Evolutionary conservation across 2,797 vertebrate genomes (phyloP).

Genomic region (Nyctibius grandis): DNA sequence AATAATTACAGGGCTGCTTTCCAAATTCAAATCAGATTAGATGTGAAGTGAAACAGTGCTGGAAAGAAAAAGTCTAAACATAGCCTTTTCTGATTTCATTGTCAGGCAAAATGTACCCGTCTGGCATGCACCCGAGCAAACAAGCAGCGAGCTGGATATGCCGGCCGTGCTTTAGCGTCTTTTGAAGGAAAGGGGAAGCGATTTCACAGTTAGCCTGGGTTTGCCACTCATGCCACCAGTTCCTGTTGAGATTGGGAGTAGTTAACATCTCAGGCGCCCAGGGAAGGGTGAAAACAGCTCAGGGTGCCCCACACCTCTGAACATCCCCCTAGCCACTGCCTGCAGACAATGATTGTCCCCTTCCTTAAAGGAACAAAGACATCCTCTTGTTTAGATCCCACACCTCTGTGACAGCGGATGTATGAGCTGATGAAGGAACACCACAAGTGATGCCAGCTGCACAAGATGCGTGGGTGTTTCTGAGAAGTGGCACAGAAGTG

Average conservation of each 20-base stretch:
- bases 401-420: not conserved
- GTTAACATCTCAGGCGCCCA: not conserved
- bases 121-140: not conserved
- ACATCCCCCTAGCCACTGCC: not conserved
- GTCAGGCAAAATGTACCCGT: constrained; percentile 31
- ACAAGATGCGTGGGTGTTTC: not conserved
- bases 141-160: not conserved
- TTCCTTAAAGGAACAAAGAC: not conserved
- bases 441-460: not conserved
- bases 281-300: not conserved
- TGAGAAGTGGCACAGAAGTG: not conserved
- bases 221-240: not conserved
- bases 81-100: constrained; percentile 59
- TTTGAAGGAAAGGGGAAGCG: not conserved
- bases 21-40: constrained; percentile 75
- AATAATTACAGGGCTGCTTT: constrained; percentile 66
- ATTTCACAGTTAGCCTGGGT: not conserved
- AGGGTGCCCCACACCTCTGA: not conserved
- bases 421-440: not conserved
- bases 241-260: not conserved
- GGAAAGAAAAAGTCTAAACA: constrained; percentile 65
- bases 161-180: not conserved
- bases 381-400: not conserved
- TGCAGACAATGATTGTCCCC: not conserved
- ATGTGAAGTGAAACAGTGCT: constrained; percentile 62